Base-by-base conservation (phyloP, 2,888 invertebrate species). In the Drosophila barbarae region DNA sequence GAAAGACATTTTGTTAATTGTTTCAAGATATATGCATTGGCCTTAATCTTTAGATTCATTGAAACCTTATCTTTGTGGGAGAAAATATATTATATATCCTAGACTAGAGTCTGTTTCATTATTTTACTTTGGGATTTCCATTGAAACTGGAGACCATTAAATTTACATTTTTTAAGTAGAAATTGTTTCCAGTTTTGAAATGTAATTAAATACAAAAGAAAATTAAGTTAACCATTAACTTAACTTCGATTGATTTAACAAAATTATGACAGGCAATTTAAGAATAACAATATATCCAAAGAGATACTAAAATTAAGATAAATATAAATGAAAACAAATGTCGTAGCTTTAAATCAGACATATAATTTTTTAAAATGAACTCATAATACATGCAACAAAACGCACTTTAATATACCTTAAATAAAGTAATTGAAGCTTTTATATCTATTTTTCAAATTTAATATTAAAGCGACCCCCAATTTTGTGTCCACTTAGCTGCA, bases 401-500 rank as follows among this genome's bases (percentile, higher is more conserved):
- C 3, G 0, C 15, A 15, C 26, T 8, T 9, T 5, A 42, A 42
- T 2, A n/a, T n/a, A n/a, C 26, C 9, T 26, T 9, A 10, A 2
- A 5, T 42, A 10, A 1, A 46, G 7, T 18, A 30, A 38, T 38
- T 21, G 28, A 15, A 30, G 28, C 5, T 3, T 8, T n/a, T 2
- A 13, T 10, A 13, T 23, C 15, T 23, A 21, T 23, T 55, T 8
- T 7, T 2, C 12, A 15, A 50, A 36, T 34, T 21, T 18, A 21
- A 21, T 30, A 13, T 51, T 38, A 42, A 66, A 56, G 50, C 34
- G 41, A 30, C 32, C 21, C 36, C 34, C 38, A 47, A 47, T 44
- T 66, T 38, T 23, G 18, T 49, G 57, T 66, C 57, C 65, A 66
- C 66, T 66, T 66, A 65, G 50, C 66, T 65, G 66, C 57, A 46